Base-by-base conservation (phyloP, 2,113 vertebrate genomes). In the Dipodomys merriami region DNA sequence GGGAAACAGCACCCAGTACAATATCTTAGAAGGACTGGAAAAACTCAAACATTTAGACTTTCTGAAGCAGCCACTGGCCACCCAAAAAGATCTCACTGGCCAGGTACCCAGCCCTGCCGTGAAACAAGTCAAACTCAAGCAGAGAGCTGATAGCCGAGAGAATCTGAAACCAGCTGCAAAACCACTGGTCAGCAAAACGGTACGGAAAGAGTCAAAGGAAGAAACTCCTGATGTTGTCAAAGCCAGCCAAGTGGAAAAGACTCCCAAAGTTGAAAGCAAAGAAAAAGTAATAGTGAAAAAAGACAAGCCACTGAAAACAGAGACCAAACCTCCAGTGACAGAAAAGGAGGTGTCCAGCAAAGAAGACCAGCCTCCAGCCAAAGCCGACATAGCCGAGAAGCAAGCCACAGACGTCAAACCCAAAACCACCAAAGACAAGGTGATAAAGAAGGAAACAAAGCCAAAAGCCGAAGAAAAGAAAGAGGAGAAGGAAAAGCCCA, bases 11-110 rank as follows among this genome's bases (percentile, higher is more conserved):
- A 99, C 98, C 18, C 99, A 99, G 1, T 98, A 99, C 96, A 98
- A 98, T 92, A 98, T 99, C 96, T 97, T 99, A 86, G 99, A 99
- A 97, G 99, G 99, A 46, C 97, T 99, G 90, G 99, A 99, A 96
- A 99, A 99, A 86, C 98, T 99, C 85, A 99, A 99, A 97, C 99
- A 99, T 95, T 97, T 99, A 96, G 99, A 99, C 87, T 99, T 99
- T 83, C 98, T 99, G 92, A 99, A 99, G 89, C 98, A 99, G 77
- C 98, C 99, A 0, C 92, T 98, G 86, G 98, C 99, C 95, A 99
- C 99, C 93, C 99, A 99, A 91, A 99, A 99, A 97, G 98, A 98
- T 6, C 95, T 99, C 46, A 97, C 98, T 74, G 98, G 98, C 44
- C 98, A 98, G 72, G 94, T 97, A 82, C 90, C 97, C 49, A 97